Evolutionary conservation across 2,113 vertebrate genomes (phyloP).

Genomic region (Psophia crepitans): DNA sequence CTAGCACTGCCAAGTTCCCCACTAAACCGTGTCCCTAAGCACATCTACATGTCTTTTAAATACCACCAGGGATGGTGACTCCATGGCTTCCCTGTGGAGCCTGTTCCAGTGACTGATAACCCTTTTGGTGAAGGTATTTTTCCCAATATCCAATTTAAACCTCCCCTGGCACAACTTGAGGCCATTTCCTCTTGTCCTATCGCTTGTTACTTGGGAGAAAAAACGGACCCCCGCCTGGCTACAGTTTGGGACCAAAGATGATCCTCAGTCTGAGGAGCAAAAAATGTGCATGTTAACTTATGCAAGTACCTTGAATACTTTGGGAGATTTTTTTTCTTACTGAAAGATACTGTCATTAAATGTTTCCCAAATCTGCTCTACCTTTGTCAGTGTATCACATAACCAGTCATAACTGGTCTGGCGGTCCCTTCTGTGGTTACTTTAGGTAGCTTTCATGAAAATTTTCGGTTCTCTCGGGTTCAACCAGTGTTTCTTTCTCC

Average conservation of each 20-base stretch:
- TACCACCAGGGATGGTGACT: too few relatives aligned
- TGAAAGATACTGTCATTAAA: background rate
- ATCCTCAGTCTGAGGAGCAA: background rate
- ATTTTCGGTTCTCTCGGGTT: background rate
- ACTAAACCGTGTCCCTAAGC: too few relatives aligned
- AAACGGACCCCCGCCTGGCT: too few relatives aligned
- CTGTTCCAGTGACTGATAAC: too few relatives aligned
- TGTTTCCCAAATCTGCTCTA: background rate
- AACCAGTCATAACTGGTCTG: background rate
- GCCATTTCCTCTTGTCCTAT: too few relatives aligned
- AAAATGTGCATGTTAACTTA: background rate
- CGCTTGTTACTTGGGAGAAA: too few relatives aligned
- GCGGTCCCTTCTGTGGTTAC: background rate
- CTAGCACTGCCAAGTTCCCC: too few relatives aligned
- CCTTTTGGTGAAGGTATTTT: too few relatives aligned
- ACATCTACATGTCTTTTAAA: too few relatives aligned
- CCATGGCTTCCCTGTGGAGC: too few relatives aligned
- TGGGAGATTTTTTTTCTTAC: background rate
- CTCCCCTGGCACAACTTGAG: too few relatives aligned
- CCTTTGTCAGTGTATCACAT: background rate
- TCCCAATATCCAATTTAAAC: too few relatives aligned
- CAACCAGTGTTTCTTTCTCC: background rate
- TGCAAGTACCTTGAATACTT: background rate
- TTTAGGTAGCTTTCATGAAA: background rate
- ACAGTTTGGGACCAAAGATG: background rate